Conservation (phyloP, 1,140 invertebrate genomes). For the Potamilus streckersoni region DNA sequence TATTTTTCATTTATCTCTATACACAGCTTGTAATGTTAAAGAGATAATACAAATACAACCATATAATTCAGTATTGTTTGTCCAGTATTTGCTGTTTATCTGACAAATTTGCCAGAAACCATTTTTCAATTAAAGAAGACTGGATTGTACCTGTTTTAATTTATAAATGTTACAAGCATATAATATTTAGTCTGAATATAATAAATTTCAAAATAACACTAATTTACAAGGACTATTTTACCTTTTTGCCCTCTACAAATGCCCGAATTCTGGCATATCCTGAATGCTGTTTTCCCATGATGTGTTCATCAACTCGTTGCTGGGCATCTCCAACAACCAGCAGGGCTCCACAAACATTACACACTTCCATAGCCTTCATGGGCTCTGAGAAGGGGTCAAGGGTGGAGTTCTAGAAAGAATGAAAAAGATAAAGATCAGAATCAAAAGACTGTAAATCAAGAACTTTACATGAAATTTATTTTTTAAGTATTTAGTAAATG, state of each 20-base stretch:
- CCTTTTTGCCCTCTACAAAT: slow-evolving; percentile 75
- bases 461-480: no score
- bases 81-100: no score
- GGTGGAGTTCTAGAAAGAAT: slow-evolving; percentile 10
- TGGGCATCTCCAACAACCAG: slow-evolving; percentile 97
- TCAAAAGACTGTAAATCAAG: no score
- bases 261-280: slow-evolving; percentile 83
- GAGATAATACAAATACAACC: no score
- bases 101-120: not conserved
- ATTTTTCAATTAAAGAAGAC: not conserved
- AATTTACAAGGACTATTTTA: slow-evolving; percentile 22
- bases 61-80: not conserved
- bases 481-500: no score
- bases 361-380: slow-evolving; percentile 97
- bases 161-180: not conserved
- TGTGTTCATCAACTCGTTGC: slow-evolving; percentile 96
- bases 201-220: no score
- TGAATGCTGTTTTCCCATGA: slow-evolving; percentile 98
- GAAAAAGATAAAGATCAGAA: no score
- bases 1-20: no score
- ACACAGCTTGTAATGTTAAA: no score
- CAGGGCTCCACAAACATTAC: slow-evolving; percentile 97
- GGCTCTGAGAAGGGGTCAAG: slow-evolving; percentile 37
- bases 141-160: not conserved
- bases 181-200: no score